Evolutionary conservation across 2,113 vertebrate genomes (phyloP), one percentile per base, ranked within the genome.

Genomic region (Sylvilagus bachmani): DNA sequence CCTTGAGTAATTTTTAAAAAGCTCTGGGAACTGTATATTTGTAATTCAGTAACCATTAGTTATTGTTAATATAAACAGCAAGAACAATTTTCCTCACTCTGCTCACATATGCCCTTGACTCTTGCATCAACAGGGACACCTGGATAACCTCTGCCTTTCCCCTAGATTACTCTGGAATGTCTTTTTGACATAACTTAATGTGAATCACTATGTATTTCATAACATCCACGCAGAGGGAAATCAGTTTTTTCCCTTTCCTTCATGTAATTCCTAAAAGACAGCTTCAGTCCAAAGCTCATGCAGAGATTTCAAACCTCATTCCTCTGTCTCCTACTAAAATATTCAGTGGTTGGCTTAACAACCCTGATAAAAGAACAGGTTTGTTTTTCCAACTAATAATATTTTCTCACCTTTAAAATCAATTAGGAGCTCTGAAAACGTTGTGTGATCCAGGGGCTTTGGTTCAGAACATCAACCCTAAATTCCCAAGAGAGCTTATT

Each of bases 341-440:
- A 87, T 19, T 91, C 70, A 82, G 66, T 58, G 66, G 19, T 11
- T 21, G 85, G n/a, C 16, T 58, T 90, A 93, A 95, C 17, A 96
- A 88, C 25, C 36, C 71, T 44, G 27, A 67, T 81, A 89, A 70
- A 94, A 73, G 49, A 82, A 80, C 8, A 3, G 31, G 19, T 61
- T 66, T 82, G 24, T 53, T 94, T 89, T 89, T n/a, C 49, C 64
- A 81, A 70, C 17, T 67, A 29, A 85, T 16, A 74, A 44, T 78
- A 27, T 53, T 93, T 95, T 86, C 38, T 84, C 17, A 91, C n/a
- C 77, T 86, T 87, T 94, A 91, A 96, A 94, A 91, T 91, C 83
- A 89, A n/a, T 86, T 79, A 92, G 53, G n/a, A 29, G 6, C 67
- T 90, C 33, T 85, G 36, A 64, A 83, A 69, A 44, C 67, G 84